A percentile compares a stretch with the other conserved stretches of the same genome.
phyloP scores from a whole-genome alignment of 2,113 vertebrate genomes.

The Anser brachyrhynchus region DNA sequence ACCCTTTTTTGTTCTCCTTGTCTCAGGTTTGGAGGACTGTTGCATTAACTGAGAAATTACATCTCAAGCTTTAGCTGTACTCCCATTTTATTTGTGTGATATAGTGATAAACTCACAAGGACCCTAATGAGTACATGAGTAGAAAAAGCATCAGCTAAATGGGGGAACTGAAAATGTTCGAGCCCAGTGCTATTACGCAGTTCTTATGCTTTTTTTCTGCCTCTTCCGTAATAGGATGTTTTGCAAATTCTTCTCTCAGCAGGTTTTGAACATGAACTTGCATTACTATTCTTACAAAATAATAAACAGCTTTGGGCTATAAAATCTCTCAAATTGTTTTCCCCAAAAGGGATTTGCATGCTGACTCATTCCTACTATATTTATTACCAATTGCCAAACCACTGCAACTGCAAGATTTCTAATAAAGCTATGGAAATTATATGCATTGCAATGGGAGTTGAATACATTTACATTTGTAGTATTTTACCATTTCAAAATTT shows the following conservation, averaged over 20 bases:
- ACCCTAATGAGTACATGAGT: not conserved
- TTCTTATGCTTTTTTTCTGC: conserved; percentile 2
- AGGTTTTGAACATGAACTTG: conserved; percentile 79
- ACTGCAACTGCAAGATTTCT: conserved; percentile 76
- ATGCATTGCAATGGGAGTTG: conserved; percentile 77
- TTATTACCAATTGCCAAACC: conserved; percentile 78
- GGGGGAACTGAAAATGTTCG: conserved; percentile 17
- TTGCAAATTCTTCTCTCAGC: conserved; percentile 76
- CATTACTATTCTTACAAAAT: conserved; percentile 78
- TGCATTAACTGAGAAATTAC: not conserved
- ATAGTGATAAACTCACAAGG: not conserved
- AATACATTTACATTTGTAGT: conserved; percentile 83
- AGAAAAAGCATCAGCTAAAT: conserved; percentile 23
- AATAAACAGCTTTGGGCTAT: conserved; percentile 82
- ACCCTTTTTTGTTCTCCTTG: not conserved
- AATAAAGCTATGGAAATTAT: conserved; percentile 83
- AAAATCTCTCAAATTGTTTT: conserved; percentile 80
- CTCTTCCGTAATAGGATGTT: conserved; percentile 65
- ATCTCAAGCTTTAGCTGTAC: not conserved
- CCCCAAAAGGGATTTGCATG: conserved; percentile 80
- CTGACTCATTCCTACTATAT: conserved; percentile 82
- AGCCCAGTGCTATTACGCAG: conserved; percentile 17
- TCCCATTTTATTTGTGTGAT: not conserved
- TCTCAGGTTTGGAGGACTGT: not conserved
- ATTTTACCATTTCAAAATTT: conserved; percentile 83